These are phyloP conservation scores for Thyatira batis DNA, from an alignment of 2,888 invertebrate genomes.

Conservation along the genomic window DNA sequence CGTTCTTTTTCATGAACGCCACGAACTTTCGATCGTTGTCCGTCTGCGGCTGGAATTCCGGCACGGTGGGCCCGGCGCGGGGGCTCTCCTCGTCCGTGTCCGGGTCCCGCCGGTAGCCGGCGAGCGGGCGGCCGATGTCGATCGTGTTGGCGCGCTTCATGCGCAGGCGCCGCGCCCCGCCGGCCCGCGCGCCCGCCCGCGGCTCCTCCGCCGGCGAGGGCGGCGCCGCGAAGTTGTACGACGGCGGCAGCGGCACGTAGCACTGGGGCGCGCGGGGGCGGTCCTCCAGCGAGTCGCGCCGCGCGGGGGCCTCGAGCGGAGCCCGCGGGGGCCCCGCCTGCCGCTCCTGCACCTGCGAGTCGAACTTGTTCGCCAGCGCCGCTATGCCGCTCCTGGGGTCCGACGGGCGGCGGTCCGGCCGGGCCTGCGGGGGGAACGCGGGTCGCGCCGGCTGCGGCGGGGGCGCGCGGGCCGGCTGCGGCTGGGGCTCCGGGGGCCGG, in stretches of 20 bases:
- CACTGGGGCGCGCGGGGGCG: constrained; percentile 53
- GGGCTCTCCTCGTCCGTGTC: constrained; percentile 74
- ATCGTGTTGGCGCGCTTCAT: constrained; percentile 95
- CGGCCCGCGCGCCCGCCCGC: constrained; percentile 75
- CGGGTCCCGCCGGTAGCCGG: constrained; percentile 77
- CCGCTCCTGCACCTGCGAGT: constrained; percentile 51
- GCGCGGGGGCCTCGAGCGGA: constrained; percentile 22
- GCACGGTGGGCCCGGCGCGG: constrained; percentile 74
- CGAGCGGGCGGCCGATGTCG: constrained; percentile 89
- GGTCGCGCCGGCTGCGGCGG: constrained; percentile 22
- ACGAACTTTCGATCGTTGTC: constrained; percentile 93
- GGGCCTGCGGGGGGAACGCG: constrained; percentile 18
- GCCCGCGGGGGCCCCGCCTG: constrained; percentile 33
- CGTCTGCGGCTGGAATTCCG: constrained; percentile 89
- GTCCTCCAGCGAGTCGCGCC: constrained; percentile 44
- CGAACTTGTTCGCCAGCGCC: constrained; percentile 69
- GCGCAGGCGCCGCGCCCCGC: constrained; percentile 85
- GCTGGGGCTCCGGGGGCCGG: constrained; percentile 12
- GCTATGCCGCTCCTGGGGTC: constrained; percentile 66
- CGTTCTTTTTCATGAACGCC: constrained; percentile 90
- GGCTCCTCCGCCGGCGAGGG: constrained; percentile 59
- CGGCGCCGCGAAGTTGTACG: constrained; percentile 70
- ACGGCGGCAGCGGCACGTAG: constrained; percentile 62
- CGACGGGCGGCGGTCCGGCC: constrained; percentile 53
- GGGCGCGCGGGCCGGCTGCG: constrained; percentile 27